Base-by-base conservation (phyloP, 2,888 invertebrate species). In the Monopis laevigella region DNA sequence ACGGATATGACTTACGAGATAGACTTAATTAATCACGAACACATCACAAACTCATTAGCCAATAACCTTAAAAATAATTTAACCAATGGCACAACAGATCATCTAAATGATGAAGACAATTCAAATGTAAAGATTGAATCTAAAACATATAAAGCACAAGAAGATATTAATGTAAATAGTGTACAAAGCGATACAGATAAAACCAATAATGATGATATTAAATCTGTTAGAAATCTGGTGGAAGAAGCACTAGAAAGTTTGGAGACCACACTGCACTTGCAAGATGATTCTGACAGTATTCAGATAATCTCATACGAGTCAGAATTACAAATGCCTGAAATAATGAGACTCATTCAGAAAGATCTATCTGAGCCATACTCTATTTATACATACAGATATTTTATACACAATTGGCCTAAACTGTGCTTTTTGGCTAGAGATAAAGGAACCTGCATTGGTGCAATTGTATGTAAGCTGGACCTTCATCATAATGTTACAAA, bases 351-450 rank as follows among this genome's bases (percentile, higher is more conserved):
- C 62, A 98, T 99, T 69, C 97, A 98, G 67, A 97, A 96, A 73
- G 99, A 99, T 84, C 86, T 99, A 54, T 98, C 98, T 45, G 99
- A 99, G 86, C 99, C 99, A 27, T 99, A 99, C 83, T 98, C 98
- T 51, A 98, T 99, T 83, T 99, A 99, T 78, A 99, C 99, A 19
- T 99, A 99, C 84, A 89, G 99, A 82, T 99, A 98, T 85, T 99
- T 99, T 84, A 98, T 99, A 70, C 97, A 99, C 74, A 98, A 98
- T 75, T 99, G 99, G 99, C 98, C 98, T 67, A 94, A 98, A 78
- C 84, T 99, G 52, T 99, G 98, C 82, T 97, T 96, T 82, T 82
- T 99, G 84, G 97, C 97, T 45, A 92, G 92, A 84, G 88, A 92
- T 69, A 88, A 87, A 55, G 87, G 87, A 46, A 88, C 89, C 60